phyloP scores from a whole-genome alignment of 2,113 vertebrate genomes.

The Podarcis cretensis region DNA sequence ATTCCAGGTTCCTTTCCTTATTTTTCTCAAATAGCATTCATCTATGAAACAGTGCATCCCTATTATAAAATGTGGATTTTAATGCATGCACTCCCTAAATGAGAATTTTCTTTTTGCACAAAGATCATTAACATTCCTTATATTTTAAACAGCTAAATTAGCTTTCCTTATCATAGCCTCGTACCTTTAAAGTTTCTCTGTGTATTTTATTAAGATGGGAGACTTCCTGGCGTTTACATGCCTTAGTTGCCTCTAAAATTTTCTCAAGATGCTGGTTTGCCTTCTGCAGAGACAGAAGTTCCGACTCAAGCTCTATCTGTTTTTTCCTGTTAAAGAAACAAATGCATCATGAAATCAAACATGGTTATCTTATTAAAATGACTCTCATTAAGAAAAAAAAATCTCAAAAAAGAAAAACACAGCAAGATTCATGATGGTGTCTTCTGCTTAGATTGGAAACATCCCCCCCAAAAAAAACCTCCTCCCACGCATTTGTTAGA shows the following conservation, averaged over 20 bases:
- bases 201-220: constrained; percentile 92
- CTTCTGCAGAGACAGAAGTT: constrained; percentile 90
- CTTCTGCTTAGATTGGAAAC: neutral
- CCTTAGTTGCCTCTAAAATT: constrained; percentile 92
- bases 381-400: neutral
- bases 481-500: neutral
- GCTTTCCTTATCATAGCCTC: neutral
- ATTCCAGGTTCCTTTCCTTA: neutral
- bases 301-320: constrained; percentile 88
- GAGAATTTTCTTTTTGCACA: neutral
- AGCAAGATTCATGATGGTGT: no score
- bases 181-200: constrained; percentile 92
- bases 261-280: constrained; percentile 93
- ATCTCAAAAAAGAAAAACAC: no score
- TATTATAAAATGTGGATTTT: neutral
- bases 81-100: neutral
- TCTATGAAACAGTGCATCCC: neutral
- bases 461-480: neutral
- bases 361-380: neutral
- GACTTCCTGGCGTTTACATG: constrained; percentile 87
- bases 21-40: neutral
- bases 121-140: neutral
- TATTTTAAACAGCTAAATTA: neutral
- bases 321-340: constrained; percentile 82
- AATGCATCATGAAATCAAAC: neutral